A percentile compares a stretch with the other conserved stretches of the same genome.
phyloP scores from a whole-genome alignment of 1,140 invertebrate species.

The Musca vetustissima region DNA sequence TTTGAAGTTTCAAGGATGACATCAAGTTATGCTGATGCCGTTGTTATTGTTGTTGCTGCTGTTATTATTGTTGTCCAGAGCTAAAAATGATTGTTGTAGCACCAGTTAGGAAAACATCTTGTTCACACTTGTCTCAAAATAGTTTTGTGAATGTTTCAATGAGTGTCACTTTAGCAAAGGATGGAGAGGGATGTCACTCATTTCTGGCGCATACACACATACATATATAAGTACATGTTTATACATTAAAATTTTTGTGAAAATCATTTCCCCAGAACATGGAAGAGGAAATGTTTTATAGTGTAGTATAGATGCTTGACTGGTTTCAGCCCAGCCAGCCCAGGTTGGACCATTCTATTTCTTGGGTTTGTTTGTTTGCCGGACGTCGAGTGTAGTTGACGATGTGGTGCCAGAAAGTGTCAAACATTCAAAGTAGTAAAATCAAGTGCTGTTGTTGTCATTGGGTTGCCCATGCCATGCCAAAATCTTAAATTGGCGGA shows the following conservation, averaged over 20 bases:
- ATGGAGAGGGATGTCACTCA: background rate
- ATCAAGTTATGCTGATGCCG: background rate
- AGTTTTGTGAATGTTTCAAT: conserved; percentile 14
- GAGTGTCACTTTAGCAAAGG: background rate
- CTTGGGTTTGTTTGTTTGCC: background rate
- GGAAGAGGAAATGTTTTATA: background rate
- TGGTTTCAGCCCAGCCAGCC: background rate
- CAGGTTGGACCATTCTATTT: background rate
- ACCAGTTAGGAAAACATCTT: conserved; percentile 31
- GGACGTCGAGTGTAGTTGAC: conserved; percentile 5
- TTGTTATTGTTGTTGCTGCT: background rate
- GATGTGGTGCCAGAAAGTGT: conserved; percentile 50
- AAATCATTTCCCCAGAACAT: background rate
- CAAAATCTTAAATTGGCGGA: background rate
- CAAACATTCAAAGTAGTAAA: conserved; percentile 56
- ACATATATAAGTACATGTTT: too few relatives aligned
- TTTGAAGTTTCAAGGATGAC: conserved; percentile 31
- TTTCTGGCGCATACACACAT: too few relatives aligned
- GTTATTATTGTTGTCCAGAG: too few relatives aligned
- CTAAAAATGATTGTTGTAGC: conserved; percentile 8
- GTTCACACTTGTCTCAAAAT: conserved; percentile 31
- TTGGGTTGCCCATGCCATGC: background rate
- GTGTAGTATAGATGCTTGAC: background rate
- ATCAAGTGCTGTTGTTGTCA: conserved; percentile 43
- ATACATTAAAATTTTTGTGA: background rate